Evolutionary conservation across 2,113 vertebrate species (phyloP).

Genomic region (Erythrolamprus reginae): DNA sequence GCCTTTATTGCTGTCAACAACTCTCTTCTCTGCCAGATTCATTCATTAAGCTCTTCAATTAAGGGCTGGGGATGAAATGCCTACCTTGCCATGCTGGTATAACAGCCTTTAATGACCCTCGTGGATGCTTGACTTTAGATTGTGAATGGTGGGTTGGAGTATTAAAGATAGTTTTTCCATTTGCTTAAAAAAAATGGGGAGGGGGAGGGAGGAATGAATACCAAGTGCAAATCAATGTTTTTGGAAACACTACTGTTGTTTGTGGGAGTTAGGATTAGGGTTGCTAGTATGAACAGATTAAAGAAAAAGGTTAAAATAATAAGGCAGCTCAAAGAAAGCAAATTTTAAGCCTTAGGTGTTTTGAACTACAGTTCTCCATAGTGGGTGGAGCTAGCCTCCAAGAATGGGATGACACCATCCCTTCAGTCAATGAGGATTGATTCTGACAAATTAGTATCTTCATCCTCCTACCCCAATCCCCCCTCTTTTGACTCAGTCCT

Average conservation of each 20-base stretch:
- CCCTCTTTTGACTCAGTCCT: no score
- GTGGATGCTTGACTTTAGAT: not conserved
- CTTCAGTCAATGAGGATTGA: no score
- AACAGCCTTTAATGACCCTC: constrained; percentile 20
- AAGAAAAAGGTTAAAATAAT: not conserved
- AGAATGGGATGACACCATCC: no score
- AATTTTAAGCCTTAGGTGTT: not conserved
- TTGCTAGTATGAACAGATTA: not conserved
- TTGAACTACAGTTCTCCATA: not conserved
- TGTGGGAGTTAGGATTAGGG: not conserved
- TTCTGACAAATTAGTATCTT: no score
- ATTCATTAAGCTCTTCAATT: constrained; percentile 17
- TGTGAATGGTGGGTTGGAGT: not conserved
- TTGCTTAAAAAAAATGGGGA: not conserved
- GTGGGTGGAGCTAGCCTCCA: no score
- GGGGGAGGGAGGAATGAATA: not conserved
- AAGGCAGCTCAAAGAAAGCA: not conserved
- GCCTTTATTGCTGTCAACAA: constrained; percentile 44
- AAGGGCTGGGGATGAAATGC: not conserved
- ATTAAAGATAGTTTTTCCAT: not conserved
- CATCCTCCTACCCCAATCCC: no score
- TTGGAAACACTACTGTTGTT: not conserved
- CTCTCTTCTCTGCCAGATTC: not conserved
- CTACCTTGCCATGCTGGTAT: not conserved
- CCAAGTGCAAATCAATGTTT: not conserved